phyloP scores from a whole-genome alignment of 2,888 invertebrate genomes.

The Tenthredo distinguenda region DNA sequence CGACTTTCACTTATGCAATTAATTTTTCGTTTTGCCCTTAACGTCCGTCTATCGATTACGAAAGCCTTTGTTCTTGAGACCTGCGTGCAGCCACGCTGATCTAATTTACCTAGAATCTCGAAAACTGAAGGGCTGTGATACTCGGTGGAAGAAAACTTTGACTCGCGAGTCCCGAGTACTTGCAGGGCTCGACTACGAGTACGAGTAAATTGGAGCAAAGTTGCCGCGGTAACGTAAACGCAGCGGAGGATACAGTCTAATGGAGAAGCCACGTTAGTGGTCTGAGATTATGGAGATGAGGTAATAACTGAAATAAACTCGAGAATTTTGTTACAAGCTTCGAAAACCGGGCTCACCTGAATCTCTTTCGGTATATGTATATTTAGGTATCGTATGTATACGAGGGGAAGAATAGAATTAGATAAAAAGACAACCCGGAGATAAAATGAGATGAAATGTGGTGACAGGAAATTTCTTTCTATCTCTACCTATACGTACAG shows the following conservation, averaged over 20 bases:
- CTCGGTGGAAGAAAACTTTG: conserved; percentile 13
- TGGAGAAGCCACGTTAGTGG: background rate
- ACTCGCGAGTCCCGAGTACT: background rate
- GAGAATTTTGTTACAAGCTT: background rate
- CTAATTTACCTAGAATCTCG: background rate
- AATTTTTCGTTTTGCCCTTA: background rate
- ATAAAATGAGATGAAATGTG: background rate
- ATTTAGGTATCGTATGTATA: background rate
- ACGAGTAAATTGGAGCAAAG: conserved; percentile 22
- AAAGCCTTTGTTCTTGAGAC: background rate
- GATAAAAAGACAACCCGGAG: background rate
- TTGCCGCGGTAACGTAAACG: background rate
- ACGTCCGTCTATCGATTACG: background rate
- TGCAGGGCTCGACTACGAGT: background rate
- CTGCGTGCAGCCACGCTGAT: background rate
- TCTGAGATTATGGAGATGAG: conserved; percentile 23
- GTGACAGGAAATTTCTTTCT: background rate
- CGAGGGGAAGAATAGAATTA: background rate
- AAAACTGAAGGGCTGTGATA: background rate
- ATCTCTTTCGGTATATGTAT: background rate
- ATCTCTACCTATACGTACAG: background rate
- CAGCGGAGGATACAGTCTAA: conserved; percentile 6
- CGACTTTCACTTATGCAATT: background rate
- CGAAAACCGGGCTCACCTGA: background rate
- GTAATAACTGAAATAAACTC: conserved; percentile 19